Percentiles rank a stretch among this genome's conserved stretches.
Conservation (phyloP, 2,113 vertebrate species). For the Erythrocercus mccallii region DNA sequence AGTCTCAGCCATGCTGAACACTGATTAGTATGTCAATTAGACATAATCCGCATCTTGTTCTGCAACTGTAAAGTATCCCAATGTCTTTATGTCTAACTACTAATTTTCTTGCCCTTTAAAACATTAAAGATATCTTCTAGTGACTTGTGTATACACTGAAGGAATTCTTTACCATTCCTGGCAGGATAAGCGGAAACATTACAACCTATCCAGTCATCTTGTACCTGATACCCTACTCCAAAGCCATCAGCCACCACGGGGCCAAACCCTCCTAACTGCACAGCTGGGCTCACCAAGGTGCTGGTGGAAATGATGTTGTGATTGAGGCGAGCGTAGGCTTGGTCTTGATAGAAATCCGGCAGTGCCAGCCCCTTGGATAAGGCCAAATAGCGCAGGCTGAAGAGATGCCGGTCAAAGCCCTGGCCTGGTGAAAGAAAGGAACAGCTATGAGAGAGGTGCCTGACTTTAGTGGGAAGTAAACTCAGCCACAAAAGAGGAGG, state of each 20-base stretch:
- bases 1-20: not conserved
- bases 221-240: constrained; percentile 86
- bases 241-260: constrained; percentile 93
- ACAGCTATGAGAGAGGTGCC: not conserved
- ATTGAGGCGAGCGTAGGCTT: constrained; percentile 85
- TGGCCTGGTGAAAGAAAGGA: constrained; percentile 78
- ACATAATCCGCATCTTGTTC: not conserved
- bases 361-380: constrained; percentile 70
- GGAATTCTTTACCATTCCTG: constrained; percentile 84
- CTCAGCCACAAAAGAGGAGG: not conserved
- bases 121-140: constrained; percentile 90
- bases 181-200: constrained; percentile 86
- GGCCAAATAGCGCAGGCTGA: constrained; percentile 82
- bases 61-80: not conserved
- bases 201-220: constrained; percentile 89
- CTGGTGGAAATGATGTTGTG: constrained; percentile 96
- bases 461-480: not conserved
- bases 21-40: not conserved
- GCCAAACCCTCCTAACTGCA: constrained; percentile 88
- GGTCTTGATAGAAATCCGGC: constrained; percentile 84
- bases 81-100: constrained; percentile 46
- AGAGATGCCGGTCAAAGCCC: constrained; percentile 95
- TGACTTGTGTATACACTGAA: constrained; percentile 85
- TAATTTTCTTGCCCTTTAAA: constrained; percentile 82
- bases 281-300: constrained; percentile 85